Evolutionary conservation across 2,113 vertebrate species (phyloP), one percentile per base, ranked within the genome.

Genomic region (Oncorhynchus gorbuscha): DNA sequence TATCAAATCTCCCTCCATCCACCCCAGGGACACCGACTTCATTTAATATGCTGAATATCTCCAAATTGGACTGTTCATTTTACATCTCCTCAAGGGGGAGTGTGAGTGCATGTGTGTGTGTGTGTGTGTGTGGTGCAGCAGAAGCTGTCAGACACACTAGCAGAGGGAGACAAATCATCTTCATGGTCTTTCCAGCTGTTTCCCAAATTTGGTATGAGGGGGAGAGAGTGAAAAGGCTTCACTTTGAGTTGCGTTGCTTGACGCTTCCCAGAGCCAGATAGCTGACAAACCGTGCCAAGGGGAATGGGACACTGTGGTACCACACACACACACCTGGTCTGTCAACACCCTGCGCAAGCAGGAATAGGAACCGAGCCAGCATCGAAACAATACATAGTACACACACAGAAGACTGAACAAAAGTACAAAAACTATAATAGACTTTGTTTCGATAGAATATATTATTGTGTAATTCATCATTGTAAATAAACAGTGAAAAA

Each of bases 201-300:
- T 91, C 90, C 93, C 92, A 93, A 94, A 92, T 94, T 92, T 94
- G 92, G 93, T 93, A 89, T 83, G 87, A 92, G 81, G 26, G 28
- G 24, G 66, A 68, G 66, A 68, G 80, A 77, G 75, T 51, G 39
- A 87, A 55, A 72, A 83, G 77, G 75, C 79, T 85, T 88, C 81
- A 69, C 78, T 91, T 90, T 86, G 84, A 89, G 90, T 92, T 92
- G 90, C 88, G 89, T 91, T 78, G 86, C 83, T 71, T 91, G 91
- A 92, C 76, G 87, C 84, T 91, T 93, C 84, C 90, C 90, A 93
- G 91, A 89, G 91, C 88, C 83, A 22, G 72, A 35, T 75, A 84
- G 87, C 74, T 79, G 89, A 88, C 81, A 67, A 79, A 82, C 32
- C 18, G 85, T 85, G 86, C 86, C 83, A 79, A 13, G 26, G 65